Evolutionary conservation across 2,888 invertebrate species (phyloP), one percentile per base, ranked within the genome.

Genomic region (Hymenopus coronatus): DNA sequence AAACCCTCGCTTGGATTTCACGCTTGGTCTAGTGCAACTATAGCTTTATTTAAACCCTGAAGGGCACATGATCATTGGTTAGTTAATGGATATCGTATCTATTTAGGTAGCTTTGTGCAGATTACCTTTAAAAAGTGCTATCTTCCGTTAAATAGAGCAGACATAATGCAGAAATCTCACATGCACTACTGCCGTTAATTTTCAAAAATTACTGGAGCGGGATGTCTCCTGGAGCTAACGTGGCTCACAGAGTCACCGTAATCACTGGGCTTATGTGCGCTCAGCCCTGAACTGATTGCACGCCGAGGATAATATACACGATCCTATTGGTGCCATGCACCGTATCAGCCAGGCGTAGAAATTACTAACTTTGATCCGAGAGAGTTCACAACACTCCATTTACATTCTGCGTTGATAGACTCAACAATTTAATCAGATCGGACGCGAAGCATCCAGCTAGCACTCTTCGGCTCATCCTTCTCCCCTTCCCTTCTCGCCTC

Each of bases 321-420:
- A 70, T 20, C 54, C 54, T 70, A 70, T 70, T 70, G 54, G 54
- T 70, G 20, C 54, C 54, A 70, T 70, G 40, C 85, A 46, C 54
- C n/a, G 27, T 27, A 54, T 85, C 54, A 85, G 54, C 54, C 54
- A 40, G 54, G 85, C 85, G 85, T 85, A 27, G 85, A 85, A 85
- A 85, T 85, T 54, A 27, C 28, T 20, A 54, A 20, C 85, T 85
- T 85, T 40, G 33, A 85, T 27, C 85, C 40, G 46, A 70, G 54
- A 70, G 54, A 85, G 33, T 85, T 85, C 40, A 46, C 85, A 85
- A 27, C 54, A 85, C 54, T 85, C n/a, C 25, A 54, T 85, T 85
- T 85, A 27, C 28, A 85, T 85, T 85, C 54, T 54, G 85, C 54
- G 85, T 85, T 85, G 54, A 54, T 85, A 54, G 54, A 85, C n/a